phyloP scores from a whole-genome alignment of 2,797 vertebrate species.

The Onychomys leucogaster region DNA sequence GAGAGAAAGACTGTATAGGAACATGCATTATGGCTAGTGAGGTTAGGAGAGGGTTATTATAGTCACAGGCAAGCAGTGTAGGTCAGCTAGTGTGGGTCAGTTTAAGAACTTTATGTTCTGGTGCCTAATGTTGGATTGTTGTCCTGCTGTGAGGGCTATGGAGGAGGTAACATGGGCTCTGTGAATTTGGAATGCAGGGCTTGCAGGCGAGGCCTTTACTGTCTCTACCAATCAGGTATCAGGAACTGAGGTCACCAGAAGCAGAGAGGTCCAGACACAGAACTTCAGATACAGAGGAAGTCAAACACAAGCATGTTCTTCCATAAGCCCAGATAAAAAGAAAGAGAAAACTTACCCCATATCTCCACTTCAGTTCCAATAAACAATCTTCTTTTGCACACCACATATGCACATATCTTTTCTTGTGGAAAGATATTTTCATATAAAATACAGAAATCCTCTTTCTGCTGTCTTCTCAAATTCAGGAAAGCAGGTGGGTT shows the following conservation, averaged over 20 bases:
- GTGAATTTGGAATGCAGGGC: background rate
- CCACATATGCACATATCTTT: background rate
- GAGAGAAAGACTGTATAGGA: background rate
- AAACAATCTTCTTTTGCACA: background rate
- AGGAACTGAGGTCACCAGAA: background rate
- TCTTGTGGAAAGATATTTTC: background rate
- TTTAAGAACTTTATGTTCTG: background rate
- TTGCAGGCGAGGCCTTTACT: background rate
- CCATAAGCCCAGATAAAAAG: background rate
- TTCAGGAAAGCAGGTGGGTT: too few relatives aligned
- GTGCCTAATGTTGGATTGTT: background rate
- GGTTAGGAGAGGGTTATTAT: background rate
- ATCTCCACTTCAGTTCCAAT: background rate
- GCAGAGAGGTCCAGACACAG: background rate
- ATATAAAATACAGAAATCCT: background rate
- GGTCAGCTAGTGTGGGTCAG: background rate
- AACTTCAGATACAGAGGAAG: too few relatives aligned
- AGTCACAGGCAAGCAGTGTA: background rate
- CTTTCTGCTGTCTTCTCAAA: too few relatives aligned
- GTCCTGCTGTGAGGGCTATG: background rate
- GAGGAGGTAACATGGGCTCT: background rate
- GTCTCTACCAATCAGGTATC: background rate
- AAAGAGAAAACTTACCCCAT: background rate
- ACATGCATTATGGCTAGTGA: background rate
- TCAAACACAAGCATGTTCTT: too few relatives aligned